Conservation (phyloP, 2,113 vertebrate genomes). For the Mastomys coucha region DNA sequence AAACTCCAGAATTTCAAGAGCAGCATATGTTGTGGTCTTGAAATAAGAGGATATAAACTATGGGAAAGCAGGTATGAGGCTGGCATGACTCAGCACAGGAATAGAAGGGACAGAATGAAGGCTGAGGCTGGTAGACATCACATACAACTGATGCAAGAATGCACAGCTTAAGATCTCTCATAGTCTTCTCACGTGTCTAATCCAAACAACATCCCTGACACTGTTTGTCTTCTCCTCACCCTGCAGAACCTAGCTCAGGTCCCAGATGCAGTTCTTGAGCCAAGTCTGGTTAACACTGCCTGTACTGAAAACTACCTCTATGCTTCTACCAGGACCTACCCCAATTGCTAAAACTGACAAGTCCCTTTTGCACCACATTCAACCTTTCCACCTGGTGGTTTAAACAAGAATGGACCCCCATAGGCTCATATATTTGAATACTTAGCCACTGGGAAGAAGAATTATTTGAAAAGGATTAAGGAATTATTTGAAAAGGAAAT, state of each 20-base stretch:
- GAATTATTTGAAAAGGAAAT: background rate
- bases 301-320: background rate
- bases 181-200: background rate
- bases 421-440: background rate
- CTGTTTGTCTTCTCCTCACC: no score
- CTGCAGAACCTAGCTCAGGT: background rate
- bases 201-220: background rate
- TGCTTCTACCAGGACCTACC: background rate
- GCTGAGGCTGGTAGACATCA: background rate
- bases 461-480: background rate
- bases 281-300: background rate
- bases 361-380: background rate
- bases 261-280: background rate
- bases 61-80: background rate
- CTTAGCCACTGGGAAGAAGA: background rate
- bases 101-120: background rate
- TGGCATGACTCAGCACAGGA: background rate
- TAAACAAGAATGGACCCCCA: background rate
- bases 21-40: background rate
- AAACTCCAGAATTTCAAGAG: background rate
- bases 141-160: background rate
- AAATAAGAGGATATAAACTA: background rate
- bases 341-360: background rate
- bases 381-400: background rate
- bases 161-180: background rate